Base-by-base conservation (phyloP, 2,888 invertebrate species). In the Heliconius aoede region DNA sequence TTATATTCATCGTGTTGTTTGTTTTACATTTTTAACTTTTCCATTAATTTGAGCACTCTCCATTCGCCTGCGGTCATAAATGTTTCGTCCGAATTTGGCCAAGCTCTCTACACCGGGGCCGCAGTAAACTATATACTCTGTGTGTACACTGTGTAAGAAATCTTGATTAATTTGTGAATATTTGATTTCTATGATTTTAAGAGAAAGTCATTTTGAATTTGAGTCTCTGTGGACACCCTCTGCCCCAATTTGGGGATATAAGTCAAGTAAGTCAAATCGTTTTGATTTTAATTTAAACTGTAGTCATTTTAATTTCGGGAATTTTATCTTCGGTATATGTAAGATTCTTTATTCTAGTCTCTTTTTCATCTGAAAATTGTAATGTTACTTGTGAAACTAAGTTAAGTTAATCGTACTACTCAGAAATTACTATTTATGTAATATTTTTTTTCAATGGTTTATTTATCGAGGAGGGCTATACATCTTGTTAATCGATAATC, bases 11-110 rank as follows among this genome's bases (percentile, higher is more conserved):
- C 51, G 28, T 55, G 55, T 28, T 68, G 68, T 51, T n/a, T 51
- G 51, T 69, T 69, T 51, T 30, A 68, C 26, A 69, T 69, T 55
- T 69, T 69, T 69, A 69, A 69, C 30, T 69, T 69, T 55, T 24
- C 69, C 69, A 69, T 55, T 69, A 69, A 69, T 69, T 69, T 15
- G 30, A 55, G 51, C 30, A 69, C 69, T n/a, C 69, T 69, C 55
- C 51, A n/a, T 55, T 55, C 69, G 30, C 51, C 69, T 30, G 55
- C 55, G 55, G 69, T 69, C 69, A 69, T 69, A 28, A 69, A 69
- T 55, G 69, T 69, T 69, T 55, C 69, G 55, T 32, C 51, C n/a
- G 30, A 55, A 69, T 69, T 69, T 51, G 69, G 69, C 69, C 69
- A 32, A 69, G 55, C 69, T 69, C 69, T 30, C 69, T n/a, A 21